Evolutionary conservation across 2,888 invertebrate genomes (phyloP).

Genomic region (Mamestra brassicae): DNA sequence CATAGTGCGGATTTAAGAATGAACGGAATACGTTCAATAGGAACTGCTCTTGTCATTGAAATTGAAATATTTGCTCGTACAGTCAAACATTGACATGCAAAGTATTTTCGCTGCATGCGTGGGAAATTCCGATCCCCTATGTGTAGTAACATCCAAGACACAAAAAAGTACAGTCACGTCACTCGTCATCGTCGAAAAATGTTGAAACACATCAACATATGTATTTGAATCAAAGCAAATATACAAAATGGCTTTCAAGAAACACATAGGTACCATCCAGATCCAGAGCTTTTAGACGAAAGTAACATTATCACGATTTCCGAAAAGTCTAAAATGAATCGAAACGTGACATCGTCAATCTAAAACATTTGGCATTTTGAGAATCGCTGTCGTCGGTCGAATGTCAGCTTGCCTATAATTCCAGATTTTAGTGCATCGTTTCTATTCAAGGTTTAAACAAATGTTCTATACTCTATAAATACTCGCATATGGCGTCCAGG

Average conservation of each 20-base stretch:
- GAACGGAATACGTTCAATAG: neutral
- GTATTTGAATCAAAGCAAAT: neutral
- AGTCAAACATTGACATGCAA: slow-evolving; percentile 7
- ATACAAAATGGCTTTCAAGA: neutral
- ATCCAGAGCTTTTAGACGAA: neutral
- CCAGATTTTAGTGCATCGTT: neutral
- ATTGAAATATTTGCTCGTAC: slow-evolving; percentile 20
- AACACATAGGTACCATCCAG: no score
- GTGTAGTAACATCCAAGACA: neutral
- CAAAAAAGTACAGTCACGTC: slow-evolving; percentile 17
- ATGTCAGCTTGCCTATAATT: neutral
- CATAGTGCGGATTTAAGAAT: neutral
- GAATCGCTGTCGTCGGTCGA: no score
- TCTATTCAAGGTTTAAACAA: slow-evolving; percentile 3
- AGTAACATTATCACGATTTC: no score
- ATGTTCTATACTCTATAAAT: neutral
- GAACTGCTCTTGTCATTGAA: slow-evolving; percentile 22
- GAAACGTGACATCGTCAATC: no score
- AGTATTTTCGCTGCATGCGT: slow-evolving; percentile 17
- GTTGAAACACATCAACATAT: neutral
- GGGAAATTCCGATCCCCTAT: slow-evolving; percentile 12
- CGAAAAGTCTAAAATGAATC: no score
- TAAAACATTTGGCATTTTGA: no score
- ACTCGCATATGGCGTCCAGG: slow-evolving; percentile 40
- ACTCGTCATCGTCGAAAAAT: neutral